Conservation (phyloP, 2,888 invertebrate genomes). For the Agrilus biguttatus region DNA sequence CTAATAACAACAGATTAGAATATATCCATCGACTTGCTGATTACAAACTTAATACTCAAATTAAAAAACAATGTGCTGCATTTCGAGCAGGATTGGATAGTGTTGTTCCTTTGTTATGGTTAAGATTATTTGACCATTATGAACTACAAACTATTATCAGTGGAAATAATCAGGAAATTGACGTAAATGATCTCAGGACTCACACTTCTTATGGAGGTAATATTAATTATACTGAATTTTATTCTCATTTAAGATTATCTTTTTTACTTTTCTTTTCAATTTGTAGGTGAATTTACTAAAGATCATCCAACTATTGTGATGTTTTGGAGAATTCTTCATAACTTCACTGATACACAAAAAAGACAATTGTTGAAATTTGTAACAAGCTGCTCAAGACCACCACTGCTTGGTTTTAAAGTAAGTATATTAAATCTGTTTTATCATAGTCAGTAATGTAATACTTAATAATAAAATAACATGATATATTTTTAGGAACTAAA, state of each 20-base stretch:
- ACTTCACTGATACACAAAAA: constrained; percentile 71
- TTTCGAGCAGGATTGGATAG: constrained; percentile 83
- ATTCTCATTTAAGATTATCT: neutral
- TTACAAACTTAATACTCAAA: constrained; percentile 86
- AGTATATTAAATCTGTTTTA: constrained; percentile 3
- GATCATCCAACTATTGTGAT: constrained; percentile 72
- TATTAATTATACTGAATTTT: constrained; percentile 5
- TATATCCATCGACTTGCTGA: constrained; percentile 95
- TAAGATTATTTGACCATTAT: constrained; percentile 85
- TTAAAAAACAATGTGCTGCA: constrained; percentile 70
- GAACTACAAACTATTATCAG: constrained; percentile 96
- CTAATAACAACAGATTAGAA: constrained; percentile 83
- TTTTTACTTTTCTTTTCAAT: constrained; percentile 1
- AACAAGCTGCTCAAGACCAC: constrained; percentile 94
- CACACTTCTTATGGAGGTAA: constrained; percentile 80
- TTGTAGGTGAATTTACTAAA: constrained; percentile 61
- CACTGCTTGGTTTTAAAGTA: constrained; percentile 92
- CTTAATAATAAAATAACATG: neutral
- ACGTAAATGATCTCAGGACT: constrained; percentile 71
- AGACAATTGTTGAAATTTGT: constrained; percentile 90
- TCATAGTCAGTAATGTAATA: neutral
- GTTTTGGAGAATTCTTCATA: constrained; percentile 82
- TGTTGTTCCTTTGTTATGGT: constrained; percentile 83
- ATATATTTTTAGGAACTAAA: constrained; percentile 59
- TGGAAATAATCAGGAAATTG: constrained; percentile 87